A percentile compares a stretch with the other conserved stretches of the same genome.
These are phyloP conservation scores for Drosophila lutescens DNA, from an alignment of 2,888 invertebrate species.

Conservation along the genomic window DNA sequence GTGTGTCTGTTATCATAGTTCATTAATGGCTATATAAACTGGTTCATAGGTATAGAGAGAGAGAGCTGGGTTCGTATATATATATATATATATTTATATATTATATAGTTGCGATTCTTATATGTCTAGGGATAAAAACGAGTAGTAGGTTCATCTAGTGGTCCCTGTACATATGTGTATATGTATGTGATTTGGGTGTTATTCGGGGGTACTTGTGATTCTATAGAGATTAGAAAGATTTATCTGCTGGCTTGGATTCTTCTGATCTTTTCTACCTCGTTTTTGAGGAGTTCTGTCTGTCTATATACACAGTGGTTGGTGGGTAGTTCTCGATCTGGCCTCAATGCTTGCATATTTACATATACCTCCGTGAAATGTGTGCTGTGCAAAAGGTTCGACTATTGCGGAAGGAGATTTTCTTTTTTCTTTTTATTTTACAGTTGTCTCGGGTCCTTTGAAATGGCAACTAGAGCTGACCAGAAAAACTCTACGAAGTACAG, in stretches of 20 bases:
- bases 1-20: conserved; percentile 30
- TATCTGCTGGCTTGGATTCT: conserved; percentile 3
- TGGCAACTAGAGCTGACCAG: background rate
- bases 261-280: conserved; percentile 22
- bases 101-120: conserved; percentile 37
- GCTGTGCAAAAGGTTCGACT: background rate
- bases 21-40: conserved; percentile 29
- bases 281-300: conserved; percentile 20
- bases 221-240: background rate
- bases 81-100: conserved; percentile 16
- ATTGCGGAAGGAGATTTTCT: background rate
- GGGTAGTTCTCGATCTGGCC: conserved; percentile 3
- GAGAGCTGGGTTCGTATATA: conserved; percentile 32
- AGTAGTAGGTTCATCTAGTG: conserved; percentile 28
- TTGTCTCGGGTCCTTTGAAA: background rate
- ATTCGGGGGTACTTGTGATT: conserved; percentile 6
- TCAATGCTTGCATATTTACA: conserved; percentile 9
- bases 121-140: conserved; percentile 29
- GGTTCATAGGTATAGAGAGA: conserved; percentile 42
- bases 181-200: background rate
- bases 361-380: background rate
- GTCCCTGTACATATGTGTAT: conserved; percentile 26
- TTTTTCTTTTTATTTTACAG: conserved; percentile 5
- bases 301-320: conserved; percentile 33
- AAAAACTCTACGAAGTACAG: background rate